Base-by-base conservation (phyloP, 2,888 invertebrate species). In the Amphipoea lucens region DNA sequence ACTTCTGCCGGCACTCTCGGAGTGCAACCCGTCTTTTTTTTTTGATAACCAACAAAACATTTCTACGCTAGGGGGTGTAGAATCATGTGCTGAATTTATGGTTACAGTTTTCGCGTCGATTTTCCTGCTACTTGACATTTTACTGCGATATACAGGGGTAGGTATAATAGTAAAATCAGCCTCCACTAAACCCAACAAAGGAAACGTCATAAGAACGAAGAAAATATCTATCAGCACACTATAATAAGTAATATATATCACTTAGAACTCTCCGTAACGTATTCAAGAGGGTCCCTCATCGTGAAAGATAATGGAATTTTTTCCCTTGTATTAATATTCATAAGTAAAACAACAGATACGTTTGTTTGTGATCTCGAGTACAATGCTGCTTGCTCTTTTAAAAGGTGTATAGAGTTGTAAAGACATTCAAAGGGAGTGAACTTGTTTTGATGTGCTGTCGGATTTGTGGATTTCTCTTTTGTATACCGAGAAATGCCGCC, bases 231-330 rank as follows among this genome's bases (percentile, higher is more conserved):
- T 81, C 79, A 82, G 51, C 51, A 57, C 36, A 14, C 68, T 68
- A 78, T 86, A 80, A 88, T 80, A 88, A 85, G 82, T 80, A 82
- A 68, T 88, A 85, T 83, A 87, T 82, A 82, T 87, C 85, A 88
- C 80, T 88, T 79, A 88, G 88, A 81, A 79, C 72, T 88, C 73
- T 68, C 36, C 57, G n/a, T 88, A 88, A 89, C 88, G 70, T 89
- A 89, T 89, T 89, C 89, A 85, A 71, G 75, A 84, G 80, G 81
- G 87, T 79, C 76, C 78, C 69, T 89, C 88, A 87, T 82, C 81
- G 83, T 75, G 70, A 74, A 86, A 87, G 87, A 89, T 89, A 89
- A 89, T 89, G 89, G 89, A 87, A 89, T 88, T 88, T 89, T 84
- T 84, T 87, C 82, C 83, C 79, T 83, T 65, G 54, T 81, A 88